These are phyloP conservation scores for Pseudorhiza aurosa DNA, from an alignment of 30 jellyfish, hydroid and myxozoan species.

Conservation along the genomic window DNA sequence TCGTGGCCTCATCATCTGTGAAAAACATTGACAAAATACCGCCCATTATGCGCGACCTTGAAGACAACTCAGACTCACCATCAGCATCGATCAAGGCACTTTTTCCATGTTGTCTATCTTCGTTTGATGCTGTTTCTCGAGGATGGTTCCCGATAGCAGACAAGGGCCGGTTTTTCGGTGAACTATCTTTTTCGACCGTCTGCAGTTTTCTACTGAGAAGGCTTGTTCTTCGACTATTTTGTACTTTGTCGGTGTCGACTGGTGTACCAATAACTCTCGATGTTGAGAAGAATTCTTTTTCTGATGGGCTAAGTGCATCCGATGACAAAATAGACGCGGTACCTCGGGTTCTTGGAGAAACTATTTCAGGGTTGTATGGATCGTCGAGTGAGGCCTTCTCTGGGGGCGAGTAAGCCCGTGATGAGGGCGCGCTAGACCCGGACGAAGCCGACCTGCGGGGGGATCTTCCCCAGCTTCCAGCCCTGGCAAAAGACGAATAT, in stretches of 20 bases:
- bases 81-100: not conserved
- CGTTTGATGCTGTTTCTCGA: not conserved
- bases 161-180: not conserved
- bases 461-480: conserved; percentile 62
- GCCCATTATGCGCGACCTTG: conserved; percentile 70
- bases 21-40: conserved; percentile 64
- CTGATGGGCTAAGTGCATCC: conserved; percentile 23
- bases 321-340: conserved; percentile 32
- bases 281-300: conserved; percentile 32
- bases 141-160: not conserved
- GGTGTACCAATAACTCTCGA: not conserved
- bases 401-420: conserved; percentile 12
- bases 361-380: not conserved
- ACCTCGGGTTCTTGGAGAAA: not conserved
- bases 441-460: conserved; percentile 21
- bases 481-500: conserved; percentile 34
- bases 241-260: not conserved
- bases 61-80: conserved; percentile 11
- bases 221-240: conserved; percentile 22
- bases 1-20: conserved; percentile 32
- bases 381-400: conserved; percentile 1
- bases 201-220: not conserved
- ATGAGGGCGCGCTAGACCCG: conserved; percentile 43
- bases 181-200: not conserved
- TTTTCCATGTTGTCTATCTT: not conserved